phyloP scores from a whole-genome alignment of 2,113 vertebrate species.

The Bungarus multicinctus region DNA sequence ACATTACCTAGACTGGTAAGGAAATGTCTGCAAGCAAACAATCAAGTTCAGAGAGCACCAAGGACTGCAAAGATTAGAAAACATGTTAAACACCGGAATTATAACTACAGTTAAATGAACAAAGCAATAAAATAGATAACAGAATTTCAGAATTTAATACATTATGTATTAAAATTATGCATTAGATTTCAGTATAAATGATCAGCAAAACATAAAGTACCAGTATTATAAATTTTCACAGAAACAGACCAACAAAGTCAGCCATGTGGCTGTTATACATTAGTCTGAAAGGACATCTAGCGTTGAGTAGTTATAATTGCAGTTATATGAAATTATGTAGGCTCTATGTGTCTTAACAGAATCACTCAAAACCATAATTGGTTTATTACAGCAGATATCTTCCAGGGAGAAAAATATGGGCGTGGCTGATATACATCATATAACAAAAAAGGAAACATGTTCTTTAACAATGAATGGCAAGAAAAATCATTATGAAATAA shows the following conservation, averaged over 20 bases:
- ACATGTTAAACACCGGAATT: neutral
- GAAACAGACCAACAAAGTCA: neutral
- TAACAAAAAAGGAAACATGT: neutral
- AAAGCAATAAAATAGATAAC: neutral
- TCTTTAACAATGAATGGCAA: neutral
- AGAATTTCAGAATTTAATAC: neutral
- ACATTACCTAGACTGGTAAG: neutral
- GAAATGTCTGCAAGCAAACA: neutral
- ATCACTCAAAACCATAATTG: neutral
- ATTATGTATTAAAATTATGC: neutral
- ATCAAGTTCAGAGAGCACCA: neutral
- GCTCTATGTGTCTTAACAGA: neutral
- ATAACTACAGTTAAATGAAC: neutral
- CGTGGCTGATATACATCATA: neutral
- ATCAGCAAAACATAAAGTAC: neutral
- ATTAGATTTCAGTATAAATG: neutral
- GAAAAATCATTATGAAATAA: neutral
- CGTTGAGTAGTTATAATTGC: slow-evolving; percentile 18
- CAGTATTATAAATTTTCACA: neutral
- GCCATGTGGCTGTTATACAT: neutral
- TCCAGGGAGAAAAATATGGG: neutral
- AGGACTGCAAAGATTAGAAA: neutral
- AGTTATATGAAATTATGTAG: neutral
- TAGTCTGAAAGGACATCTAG: slow-evolving; percentile 45
- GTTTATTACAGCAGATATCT: neutral